Evolutionary conservation across 2,113 vertebrate species (phyloP).

Genomic region (Anolis carolinensis): DNA sequence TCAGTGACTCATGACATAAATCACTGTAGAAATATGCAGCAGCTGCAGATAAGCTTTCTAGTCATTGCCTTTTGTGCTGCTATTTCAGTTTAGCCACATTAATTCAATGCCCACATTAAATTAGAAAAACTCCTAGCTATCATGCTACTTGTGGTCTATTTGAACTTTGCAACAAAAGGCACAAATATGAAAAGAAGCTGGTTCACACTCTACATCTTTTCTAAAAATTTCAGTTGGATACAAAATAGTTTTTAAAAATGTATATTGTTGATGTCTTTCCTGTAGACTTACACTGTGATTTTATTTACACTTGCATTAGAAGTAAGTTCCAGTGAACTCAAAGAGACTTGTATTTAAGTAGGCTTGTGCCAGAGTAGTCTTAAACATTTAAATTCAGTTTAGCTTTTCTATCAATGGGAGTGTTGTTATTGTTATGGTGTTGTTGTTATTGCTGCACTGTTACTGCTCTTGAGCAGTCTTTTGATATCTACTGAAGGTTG

Average conservation of each 20-base stretch:
- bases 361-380: neutral
- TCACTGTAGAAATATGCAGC: slow-evolving; percentile 42
- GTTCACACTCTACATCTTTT: neutral
- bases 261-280: neutral
- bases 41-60: slow-evolving; percentile 28
- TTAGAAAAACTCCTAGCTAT: slow-evolving; percentile 15
- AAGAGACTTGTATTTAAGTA: no score
- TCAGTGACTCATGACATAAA: slow-evolving; percentile 48
- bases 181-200: neutral
- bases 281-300: no score
- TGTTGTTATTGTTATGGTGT: no score
- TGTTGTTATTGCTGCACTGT: no score
- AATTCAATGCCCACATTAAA: neutral
- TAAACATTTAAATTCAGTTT: no score
- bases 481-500: no score
- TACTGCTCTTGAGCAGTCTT: no score
- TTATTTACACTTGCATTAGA: no score
- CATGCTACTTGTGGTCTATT: neutral
- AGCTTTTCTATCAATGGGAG: neutral
- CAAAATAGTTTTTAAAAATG: neutral
- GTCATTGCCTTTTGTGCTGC: neutral
- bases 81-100: neutral
- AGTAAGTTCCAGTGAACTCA: neutral
- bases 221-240: neutral
- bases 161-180: no score